Conservation (phyloP, 1,140 invertebrate genomes). For the Ceratoteleas bidentatus region DNA sequence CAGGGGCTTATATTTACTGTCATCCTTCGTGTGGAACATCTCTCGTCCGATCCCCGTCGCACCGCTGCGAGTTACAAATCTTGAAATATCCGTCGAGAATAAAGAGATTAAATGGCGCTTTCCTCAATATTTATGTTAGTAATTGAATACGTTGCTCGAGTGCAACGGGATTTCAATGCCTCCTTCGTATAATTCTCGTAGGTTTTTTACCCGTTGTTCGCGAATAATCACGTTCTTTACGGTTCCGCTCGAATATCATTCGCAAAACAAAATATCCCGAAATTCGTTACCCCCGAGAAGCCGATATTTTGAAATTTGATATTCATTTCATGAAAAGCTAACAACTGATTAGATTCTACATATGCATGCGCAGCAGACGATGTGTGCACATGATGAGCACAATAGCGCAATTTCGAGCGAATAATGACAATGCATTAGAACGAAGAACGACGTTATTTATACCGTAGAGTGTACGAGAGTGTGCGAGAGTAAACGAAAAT, state of each 20-base stretch:
- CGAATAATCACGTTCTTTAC: too few species aligned
- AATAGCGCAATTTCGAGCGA: background rate
- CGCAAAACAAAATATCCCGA: too few species aligned
- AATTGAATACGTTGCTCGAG: slow-evolving; percentile 28
- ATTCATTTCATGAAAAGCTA: too few species aligned
- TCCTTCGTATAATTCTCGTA: background rate
- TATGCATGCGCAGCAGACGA: background rate
- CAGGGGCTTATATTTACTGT: slow-evolving; percentile 42
- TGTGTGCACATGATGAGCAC: background rate
- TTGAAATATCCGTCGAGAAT: slow-evolving; percentile 15
- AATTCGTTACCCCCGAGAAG: too few species aligned
- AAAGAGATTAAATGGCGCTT: slow-evolving; percentile 40
- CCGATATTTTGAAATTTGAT: too few species aligned
- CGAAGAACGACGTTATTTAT: background rate
- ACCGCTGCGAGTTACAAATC: slow-evolving; percentile 26
- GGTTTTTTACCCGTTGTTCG: background rate
- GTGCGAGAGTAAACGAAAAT: too few species aligned
- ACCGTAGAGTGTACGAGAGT: too few species aligned
- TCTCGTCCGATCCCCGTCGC: slow-evolving; percentile 29
- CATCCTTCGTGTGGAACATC: slow-evolving; percentile 21
- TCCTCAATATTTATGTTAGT: slow-evolving; percentile 28
- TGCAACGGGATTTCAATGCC: background rate
- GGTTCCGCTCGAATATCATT: too few species aligned
- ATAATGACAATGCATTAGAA: background rate
- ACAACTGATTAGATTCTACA: background rate